Base-by-base conservation (phyloP, 2,797 vertebrate species). In the Brachyrhaphis roseni region DNA sequence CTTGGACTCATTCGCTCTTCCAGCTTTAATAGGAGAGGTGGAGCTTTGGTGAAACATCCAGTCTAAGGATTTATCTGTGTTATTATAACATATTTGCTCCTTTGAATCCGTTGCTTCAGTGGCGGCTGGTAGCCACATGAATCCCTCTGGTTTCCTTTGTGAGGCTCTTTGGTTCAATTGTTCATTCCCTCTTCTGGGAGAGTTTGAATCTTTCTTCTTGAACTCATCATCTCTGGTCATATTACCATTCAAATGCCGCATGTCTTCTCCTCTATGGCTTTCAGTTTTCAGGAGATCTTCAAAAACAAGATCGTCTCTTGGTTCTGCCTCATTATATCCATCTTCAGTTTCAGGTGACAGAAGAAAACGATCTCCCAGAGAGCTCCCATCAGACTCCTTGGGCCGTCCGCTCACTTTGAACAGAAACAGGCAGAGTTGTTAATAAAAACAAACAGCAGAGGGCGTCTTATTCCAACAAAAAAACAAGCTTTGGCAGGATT, bases 1-100 rank as follows among this genome's bases (percentile, higher is more conserved):
- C 1, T 1, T 10, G 59, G 0, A 1, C 7, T 26, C 6, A 5
- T 0, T 41, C 0, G 0, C 0, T 7, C 6, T 4, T 2, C 1
- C 23, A 3, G 0, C 71, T 34, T 28, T 47, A n/a, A 70, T 51
- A 41, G 6, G 11, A n/a, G 28, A 41, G 46, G 2, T 12, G 3
- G n/a, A n/a, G 10, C 28, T 74, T 57, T 36, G 45, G 5, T 36
- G 5, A 31, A 0, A 74, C 10, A 0, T 3, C 1, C 1, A 0
- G 39, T n/a, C 18, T 0, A 3, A 20, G n/a, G 0, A 0, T 10
- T 2, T 13, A 78, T 20, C 28, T 15, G 0, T 72, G 39, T 31
- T 39, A 1, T 0, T 0, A 46, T 1, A 7, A 5, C 1, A 0
- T n/a, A 8, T 12, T 31, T 5, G 5, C 28, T 47, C 0, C 11